Conservation (phyloP, 1,140 invertebrate genomes). For the Atta texana region DNA sequence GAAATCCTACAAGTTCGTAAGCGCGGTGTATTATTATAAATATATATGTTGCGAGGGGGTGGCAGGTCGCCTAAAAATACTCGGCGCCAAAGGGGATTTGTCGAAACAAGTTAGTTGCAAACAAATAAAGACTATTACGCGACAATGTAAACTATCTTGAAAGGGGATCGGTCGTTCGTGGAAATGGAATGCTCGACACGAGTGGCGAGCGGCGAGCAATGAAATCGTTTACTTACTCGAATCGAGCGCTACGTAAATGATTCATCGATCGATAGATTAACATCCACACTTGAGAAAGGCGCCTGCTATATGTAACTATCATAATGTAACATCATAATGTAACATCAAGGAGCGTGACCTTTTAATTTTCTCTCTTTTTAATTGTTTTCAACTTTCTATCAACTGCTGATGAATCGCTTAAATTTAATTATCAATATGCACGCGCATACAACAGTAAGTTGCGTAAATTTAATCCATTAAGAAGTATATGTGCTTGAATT, state of each 20-base stretch:
- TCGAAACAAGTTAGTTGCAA: slow-evolving; percentile 14
- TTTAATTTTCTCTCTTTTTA: too few species aligned
- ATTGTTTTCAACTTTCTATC: neutral
- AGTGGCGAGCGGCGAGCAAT: slow-evolving; percentile 34
- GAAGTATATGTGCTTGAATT: too few species aligned
- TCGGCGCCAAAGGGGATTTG: slow-evolving; percentile 28
- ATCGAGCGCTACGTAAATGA: slow-evolving; percentile 45
- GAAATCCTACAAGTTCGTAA: neutral
- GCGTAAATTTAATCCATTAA: too few species aligned
- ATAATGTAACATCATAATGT: neutral
- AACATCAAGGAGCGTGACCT: neutral
- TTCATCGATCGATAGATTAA: slow-evolving; percentile 75
- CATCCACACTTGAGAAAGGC: slow-evolving; percentile 19
- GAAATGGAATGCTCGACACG: slow-evolving; percentile 25
- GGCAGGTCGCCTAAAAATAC: slow-evolving; percentile 11
- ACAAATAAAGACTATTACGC: slow-evolving; percentile 47
- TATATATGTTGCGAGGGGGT: too few species aligned
- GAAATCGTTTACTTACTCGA: slow-evolving; percentile 54
- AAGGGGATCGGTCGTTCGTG: slow-evolving; percentile 50
- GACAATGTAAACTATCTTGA: slow-evolving; percentile 49
- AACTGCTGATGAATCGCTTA: too few species aligned
- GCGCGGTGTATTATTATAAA: neutral
- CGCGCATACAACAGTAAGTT: too few species aligned
- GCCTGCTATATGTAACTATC: neutral
- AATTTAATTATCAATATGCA: too few species aligned